Conservation (phyloP, 2,113 vertebrate species). For the Grallaria varia region DNA sequence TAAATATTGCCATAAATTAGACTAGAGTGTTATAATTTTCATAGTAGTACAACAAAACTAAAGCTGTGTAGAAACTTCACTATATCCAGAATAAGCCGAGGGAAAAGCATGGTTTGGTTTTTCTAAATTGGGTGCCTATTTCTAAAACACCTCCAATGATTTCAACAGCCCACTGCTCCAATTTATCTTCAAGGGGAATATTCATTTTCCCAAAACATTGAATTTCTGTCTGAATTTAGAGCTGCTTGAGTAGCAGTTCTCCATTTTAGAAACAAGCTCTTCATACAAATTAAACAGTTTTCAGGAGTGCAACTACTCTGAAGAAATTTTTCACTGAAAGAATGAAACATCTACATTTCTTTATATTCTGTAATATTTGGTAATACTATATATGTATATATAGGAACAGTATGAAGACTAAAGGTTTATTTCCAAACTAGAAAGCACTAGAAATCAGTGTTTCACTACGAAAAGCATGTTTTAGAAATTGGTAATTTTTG, state of each 20-base stretch:
- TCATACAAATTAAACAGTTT: neutral
- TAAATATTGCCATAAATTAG: neutral
- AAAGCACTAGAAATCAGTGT: neutral
- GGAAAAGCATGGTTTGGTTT: neutral
- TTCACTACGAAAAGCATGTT: fast-evolving
- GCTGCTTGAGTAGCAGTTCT: neutral
- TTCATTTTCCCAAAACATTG: neutral
- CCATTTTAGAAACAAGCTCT: neutral
- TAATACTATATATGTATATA: neutral
- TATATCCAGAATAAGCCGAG: neutral
- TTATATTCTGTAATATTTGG: neutral
- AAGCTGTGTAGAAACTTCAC: neutral
- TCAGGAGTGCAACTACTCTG: neutral
- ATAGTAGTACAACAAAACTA: neutral
- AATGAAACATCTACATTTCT: neutral
- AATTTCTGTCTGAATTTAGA: neutral
- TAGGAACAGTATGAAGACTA: neutral
- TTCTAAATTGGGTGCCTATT: neutral
- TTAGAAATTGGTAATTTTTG: neutral
- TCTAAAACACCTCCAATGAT: neutral
- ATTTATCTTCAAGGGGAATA: neutral
- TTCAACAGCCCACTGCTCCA: neutral
- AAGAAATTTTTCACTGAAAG: neutral
- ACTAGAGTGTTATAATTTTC: neutral
- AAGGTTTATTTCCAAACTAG: neutral